A percentile compares a stretch with the other conserved stretches of the same genome.
Evolutionary conservation across 2,797 vertebrate genomes (phyloP).

Genomic region (Capromys pilorides): DNA sequence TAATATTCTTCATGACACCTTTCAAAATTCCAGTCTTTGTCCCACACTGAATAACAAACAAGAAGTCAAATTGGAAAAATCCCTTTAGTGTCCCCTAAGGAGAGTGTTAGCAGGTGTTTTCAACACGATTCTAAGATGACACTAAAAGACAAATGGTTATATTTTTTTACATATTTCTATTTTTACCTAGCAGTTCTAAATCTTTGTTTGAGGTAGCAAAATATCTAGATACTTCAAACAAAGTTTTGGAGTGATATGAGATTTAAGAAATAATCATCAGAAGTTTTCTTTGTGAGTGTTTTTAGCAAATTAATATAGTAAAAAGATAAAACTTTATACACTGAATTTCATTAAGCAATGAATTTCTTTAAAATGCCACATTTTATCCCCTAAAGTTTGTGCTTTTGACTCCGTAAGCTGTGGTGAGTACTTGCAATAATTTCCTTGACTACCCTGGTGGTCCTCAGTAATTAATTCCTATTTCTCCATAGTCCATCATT

Average conservation of each 20-base stretch:
- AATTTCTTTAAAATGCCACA: neutral
- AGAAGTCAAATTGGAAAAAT: neutral
- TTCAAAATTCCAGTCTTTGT: neutral
- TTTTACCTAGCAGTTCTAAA: neutral
- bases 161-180: neutral
- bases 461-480: constrained; percentile 31
- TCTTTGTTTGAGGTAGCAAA: neutral
- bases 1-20: neutral
- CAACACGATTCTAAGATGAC: neutral
- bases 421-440: neutral
- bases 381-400: neutral
- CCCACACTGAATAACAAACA: neutral
- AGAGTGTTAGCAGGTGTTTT: neutral
- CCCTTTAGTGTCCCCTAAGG: neutral
- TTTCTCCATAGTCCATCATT: constrained; percentile 28
- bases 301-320: neutral
- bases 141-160: neutral
- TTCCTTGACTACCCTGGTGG: neutral
- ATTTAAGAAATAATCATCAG: neutral
- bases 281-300: neutral
- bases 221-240: neutral
- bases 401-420: neutral
- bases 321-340: neutral
- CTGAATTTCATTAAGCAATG: neutral
- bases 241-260: neutral